Percentiles rank a stretch among this genome's conserved stretches.
Conservation (phyloP, 2,113 vertebrate species). For the Oreochromis niloticus region DNA sequence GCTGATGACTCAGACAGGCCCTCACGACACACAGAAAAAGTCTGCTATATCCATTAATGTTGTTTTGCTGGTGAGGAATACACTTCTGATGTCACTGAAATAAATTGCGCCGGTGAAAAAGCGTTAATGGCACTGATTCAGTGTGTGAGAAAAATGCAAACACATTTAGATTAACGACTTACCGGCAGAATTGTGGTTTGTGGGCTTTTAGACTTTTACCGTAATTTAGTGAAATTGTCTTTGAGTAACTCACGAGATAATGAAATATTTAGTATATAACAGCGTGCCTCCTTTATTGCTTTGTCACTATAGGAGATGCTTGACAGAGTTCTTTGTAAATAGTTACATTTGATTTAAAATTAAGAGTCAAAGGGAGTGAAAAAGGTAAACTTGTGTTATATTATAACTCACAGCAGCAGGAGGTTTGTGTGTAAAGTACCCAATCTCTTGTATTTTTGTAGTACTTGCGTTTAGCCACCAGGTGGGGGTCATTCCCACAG, state of each 20-base stretch:
- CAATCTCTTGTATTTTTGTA: slow-evolving; percentile 8
- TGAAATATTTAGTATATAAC: background rate
- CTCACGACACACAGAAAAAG: background rate
- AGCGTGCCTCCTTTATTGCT: background rate
- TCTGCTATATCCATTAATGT: background rate
- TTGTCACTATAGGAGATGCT: background rate
- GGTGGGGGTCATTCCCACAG: slow-evolving; percentile 11
- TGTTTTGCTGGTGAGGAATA: background rate
- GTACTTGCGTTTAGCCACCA: slow-evolving; percentile 15
- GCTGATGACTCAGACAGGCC: background rate
- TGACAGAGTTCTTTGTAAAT: background rate
- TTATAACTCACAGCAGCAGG: background rate
- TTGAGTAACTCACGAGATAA: background rate
- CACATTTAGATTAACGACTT: background rate
- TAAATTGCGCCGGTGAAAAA: background rate
- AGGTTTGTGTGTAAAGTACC: background rate
- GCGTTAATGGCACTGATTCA: background rate
- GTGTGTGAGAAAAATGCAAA: background rate
- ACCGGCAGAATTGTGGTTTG: background rate
- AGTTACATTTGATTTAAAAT: background rate
- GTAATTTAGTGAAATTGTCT: background rate
- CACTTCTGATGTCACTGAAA: background rate
- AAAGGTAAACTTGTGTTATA: background rate
- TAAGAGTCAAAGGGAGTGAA: background rate
- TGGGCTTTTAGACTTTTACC: background rate